phyloP scores from a whole-genome alignment of 2,797 vertebrate species.

The Geotrypetes seraphini region DNA sequence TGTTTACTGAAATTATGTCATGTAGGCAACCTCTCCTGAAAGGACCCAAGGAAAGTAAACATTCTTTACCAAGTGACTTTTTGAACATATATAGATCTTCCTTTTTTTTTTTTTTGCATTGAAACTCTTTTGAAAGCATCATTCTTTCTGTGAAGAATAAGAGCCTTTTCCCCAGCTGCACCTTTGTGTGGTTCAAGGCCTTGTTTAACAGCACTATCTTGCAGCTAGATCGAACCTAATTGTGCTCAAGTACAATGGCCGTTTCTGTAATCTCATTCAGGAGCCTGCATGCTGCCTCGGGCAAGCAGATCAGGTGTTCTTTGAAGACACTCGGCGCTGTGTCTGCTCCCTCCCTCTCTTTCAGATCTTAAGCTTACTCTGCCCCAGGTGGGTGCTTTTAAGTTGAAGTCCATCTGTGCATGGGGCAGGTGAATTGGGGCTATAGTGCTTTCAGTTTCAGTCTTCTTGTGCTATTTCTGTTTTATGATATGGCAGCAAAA shows the following conservation, averaged over 20 bases:
- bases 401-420: no score
- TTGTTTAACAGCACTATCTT: conserved; percentile 33
- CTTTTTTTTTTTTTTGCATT: conserved; percentile 20
- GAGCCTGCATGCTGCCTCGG: conserved; percentile 21
- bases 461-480: no score
- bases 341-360: conserved; percentile 4
- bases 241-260: conserved; percentile 35
- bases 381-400: no score
- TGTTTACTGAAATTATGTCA: conserved; percentile 24
- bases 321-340: background rate
- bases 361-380: conserved; percentile 24
- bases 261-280: conserved; percentile 34
- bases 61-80: conserved; percentile 27
- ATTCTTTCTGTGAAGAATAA: conserved; percentile 14
- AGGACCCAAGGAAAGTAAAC: conserved; percentile 36
- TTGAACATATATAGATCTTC: background rate
- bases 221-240: conserved; percentile 29
- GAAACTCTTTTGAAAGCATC: conserved; percentile 26
- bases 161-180: conserved; percentile 35
- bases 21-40: conserved; percentile 13
- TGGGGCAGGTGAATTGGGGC: no score
- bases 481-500: no score
- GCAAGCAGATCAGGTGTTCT: conserved; percentile 23
- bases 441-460: no score
- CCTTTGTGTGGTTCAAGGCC: conserved; percentile 22